A percentile compares a stretch with the other conserved stretches of the same genome.
phyloP scores from a whole-genome alignment of 2,113 vertebrate species.

The Catharus fuscescens region DNA sequence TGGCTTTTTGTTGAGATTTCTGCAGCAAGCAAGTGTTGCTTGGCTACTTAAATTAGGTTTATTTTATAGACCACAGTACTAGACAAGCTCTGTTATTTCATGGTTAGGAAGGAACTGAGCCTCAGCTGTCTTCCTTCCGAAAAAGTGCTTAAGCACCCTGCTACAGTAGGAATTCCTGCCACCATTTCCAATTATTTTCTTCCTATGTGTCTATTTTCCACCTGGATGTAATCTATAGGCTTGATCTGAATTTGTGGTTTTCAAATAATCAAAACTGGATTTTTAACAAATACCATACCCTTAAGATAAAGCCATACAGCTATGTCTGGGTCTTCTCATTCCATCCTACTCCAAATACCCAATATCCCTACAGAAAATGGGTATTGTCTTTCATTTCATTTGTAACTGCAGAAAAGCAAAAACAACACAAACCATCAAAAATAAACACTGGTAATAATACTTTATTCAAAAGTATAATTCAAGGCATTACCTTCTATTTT shows the following conservation, averaged over 20 bases:
- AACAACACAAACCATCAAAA: background rate
- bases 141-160: background rate
- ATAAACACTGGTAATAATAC: background rate
- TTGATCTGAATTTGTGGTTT: background rate
- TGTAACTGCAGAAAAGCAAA: background rate
- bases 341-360: background rate
- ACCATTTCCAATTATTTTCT: background rate
- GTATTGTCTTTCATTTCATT: background rate
- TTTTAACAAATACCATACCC: background rate
- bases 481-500: background rate
- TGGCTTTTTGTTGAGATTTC: background rate
- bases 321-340: background rate
- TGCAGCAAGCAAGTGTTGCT: background rate
- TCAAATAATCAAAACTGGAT: background rate
- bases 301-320: background rate
- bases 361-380: background rate
- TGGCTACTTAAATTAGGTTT: slow-evolving; percentile 3
- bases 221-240: background rate
- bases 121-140: slow-evolving; percentile 44
- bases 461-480: background rate
- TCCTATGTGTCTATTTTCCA: background rate
- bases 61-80: background rate
- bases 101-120: slow-evolving; percentile 49
- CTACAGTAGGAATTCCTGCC: background rate
- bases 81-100: slow-evolving; percentile 40